Evolutionary conservation across 2,888 invertebrate species (phyloP).

Genomic region (Andrena dorsata): DNA sequence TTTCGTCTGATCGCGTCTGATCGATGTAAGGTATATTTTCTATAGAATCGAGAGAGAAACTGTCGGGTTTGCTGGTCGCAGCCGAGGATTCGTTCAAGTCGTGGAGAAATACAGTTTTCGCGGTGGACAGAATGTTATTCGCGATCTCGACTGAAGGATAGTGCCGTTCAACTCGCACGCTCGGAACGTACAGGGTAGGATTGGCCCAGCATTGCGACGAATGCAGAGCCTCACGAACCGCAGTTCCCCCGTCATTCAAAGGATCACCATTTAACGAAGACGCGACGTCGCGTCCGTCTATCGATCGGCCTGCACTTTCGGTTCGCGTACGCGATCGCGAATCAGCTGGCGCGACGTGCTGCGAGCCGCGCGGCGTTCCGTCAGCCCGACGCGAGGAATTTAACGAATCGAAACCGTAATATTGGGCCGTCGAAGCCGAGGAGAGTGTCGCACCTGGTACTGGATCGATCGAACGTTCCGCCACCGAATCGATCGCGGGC

Average conservation of each 20-base stretch:
- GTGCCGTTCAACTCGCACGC: not conserved
- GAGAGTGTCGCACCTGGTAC: conserved; percentile 55
- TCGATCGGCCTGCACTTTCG: not conserved
- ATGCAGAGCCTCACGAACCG: too few species aligned
- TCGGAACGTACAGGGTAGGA: not conserved
- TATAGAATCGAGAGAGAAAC: conserved; percentile 52
- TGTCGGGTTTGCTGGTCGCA: not conserved
- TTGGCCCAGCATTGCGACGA: not conserved
- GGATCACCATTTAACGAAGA: not conserved
- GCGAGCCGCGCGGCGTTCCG: not conserved
- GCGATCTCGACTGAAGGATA: not conserved
- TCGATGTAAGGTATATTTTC: conserved; percentile 74
- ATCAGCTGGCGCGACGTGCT: not conserved
- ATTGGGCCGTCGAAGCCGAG: not conserved
- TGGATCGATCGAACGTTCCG: conserved; percentile 82
- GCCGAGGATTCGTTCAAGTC: not conserved
- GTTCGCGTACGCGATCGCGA: not conserved
- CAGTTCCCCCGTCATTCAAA: not conserved
- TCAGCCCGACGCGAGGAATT: not conserved
- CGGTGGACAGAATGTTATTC: not conserved
- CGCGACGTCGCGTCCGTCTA: not conserved
- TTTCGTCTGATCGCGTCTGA: conserved; percentile 71
- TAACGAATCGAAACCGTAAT: not conserved
- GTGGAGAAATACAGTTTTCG: not conserved
- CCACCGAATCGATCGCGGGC: conserved; percentile 71